Percentiles rank a stretch among this genome's conserved stretches.
Conservation (phyloP, 2,888 invertebrate species). For the Erebia aethiops region DNA sequence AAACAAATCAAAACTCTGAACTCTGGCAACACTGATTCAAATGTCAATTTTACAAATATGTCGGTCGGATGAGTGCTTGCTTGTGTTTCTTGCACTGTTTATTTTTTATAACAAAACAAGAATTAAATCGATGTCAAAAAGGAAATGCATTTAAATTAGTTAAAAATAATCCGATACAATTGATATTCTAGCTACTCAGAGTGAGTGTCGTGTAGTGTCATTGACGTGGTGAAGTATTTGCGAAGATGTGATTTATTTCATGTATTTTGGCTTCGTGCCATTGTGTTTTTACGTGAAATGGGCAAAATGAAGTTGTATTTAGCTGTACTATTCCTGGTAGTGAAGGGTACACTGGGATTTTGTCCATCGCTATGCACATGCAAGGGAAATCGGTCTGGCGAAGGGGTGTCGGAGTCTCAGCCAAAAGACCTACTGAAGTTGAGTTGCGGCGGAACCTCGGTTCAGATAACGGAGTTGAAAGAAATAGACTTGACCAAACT, state of each 20-base stretch:
- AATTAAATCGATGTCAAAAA: conserved; percentile 45
- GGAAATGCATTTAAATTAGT: conserved; percentile 50
- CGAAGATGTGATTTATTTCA: conserved; percentile 77
- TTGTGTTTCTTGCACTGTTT: conserved; percentile 68
- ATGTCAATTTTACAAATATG: too few species aligned
- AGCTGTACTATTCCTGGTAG: conserved; percentile 56
- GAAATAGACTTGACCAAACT: conserved; percentile 85
- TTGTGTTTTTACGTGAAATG: conserved; percentile 64
- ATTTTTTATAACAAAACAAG: conserved; percentile 58
- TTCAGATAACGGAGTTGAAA: conserved; percentile 83
- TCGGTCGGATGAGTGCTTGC: conserved; percentile 37
- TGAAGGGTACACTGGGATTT: conserved; percentile 55
- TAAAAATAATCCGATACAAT: conserved; percentile 40
- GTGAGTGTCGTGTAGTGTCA: conserved; percentile 46
- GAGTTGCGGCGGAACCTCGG: conserved; percentile 84
- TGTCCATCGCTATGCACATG: conserved; percentile 81
- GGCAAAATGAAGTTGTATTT: conserved; percentile 66
- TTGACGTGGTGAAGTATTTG: conserved; percentile 63
- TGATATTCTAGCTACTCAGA: conserved; percentile 36
- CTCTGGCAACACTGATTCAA: too few species aligned
- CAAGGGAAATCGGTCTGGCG: conserved; percentile 82
- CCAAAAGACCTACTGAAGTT: conserved; percentile 84
- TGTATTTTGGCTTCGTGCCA: conserved; percentile 78
- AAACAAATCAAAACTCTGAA: too few species aligned
- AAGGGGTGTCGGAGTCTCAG: conserved; percentile 76